Base-by-base conservation (phyloP, 2,888 invertebrate genomes). In the Cephonodes hylas region DNA sequence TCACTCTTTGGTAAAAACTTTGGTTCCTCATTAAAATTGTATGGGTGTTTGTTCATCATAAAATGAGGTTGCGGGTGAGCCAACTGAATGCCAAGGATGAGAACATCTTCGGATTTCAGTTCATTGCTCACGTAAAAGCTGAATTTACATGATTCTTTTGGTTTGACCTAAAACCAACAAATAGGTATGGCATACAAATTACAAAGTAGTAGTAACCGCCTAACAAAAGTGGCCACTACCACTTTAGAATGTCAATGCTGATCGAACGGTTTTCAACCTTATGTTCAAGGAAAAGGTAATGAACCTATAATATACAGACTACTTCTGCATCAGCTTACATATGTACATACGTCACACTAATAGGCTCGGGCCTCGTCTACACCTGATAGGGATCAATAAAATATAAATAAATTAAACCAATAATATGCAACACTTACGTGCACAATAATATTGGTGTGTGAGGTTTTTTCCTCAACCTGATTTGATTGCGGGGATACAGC, bases 31-130 rank as follows among this genome's bases (percentile, higher is more conserved):
- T 83, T 85, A 74, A 86, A 86, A 25, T 72, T 58, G 63, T 78
- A 85, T 0, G 77, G 80, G 64, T 88, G 81, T 0, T 81, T 31
- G 42, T 69, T 74, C 73, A 86, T 80, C 20, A 64, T 3, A 64
- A 84, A 89, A 20, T 84, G 84, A 0, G 80, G 81, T 62, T 89
- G 88, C 0, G 87, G 87, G 61, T 88, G 88, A 0, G 75, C 85
- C 34, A 86, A 63, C 13, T 84, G 80, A 7, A 88, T 70, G 3
- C 88, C 88, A 56, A 86, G 74, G 15, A 89, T 66, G 22, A 79
- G 20, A 6, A 86, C 48, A 53, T 83, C 81, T 15, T 87, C 80
- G 53, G 79, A 77, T n/a, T 66, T 79, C 66, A 77, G 71, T 34
- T 84, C 81, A 74, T 86, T 88, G n/a, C 58, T 72, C 3, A 89